A percentile compares a stretch with the other conserved stretches of the same genome.
Conservation (phyloP, 92 coral and sea anemone genomes). For the Anthopleura xanthogrammica region DNA sequence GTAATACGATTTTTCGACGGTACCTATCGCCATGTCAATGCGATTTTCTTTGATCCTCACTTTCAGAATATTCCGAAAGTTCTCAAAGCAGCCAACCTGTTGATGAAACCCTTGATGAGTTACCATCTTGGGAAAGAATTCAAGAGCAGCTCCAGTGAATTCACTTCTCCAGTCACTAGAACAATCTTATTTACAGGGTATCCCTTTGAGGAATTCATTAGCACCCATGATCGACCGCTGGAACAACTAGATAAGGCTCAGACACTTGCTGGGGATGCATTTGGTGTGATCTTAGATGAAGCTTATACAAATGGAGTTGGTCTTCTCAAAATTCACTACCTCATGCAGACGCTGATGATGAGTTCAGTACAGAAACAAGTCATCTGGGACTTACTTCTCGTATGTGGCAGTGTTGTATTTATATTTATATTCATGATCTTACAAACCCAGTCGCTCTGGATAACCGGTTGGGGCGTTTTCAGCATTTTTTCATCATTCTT, state of each 20-base stretch:
- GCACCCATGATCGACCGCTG: constrained; percentile 36
- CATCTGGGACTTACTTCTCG: constrained; percentile 56
- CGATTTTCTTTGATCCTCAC: constrained; percentile 46
- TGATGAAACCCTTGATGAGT: constrained; percentile 30
- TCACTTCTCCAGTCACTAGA: constrained; percentile 41
- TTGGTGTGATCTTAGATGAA: constrained; percentile 26
- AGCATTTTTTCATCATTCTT: constrained; percentile 67
- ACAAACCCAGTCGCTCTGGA: constrained; percentile 74
- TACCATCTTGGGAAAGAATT: constrained; percentile 68
- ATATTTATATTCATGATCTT: constrained; percentile 67
- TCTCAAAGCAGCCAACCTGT: constrained; percentile 37
- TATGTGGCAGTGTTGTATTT: constrained; percentile 49
- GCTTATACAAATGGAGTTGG: constrained; percentile 52
- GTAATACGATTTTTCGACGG: constrained; percentile 73
- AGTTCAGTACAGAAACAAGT: constrained; percentile 51
- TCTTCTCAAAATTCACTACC: constrained; percentile 46
- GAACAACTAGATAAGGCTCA: constrained; percentile 47
- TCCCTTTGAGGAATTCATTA: constrained; percentile 52
- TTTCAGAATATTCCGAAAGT: constrained; percentile 58
- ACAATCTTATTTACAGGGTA: constrained; percentile 49
- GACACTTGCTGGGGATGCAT: constrained; percentile 40
- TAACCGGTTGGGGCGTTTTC: constrained; percentile 69
- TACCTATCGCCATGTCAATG: constrained; percentile 34
- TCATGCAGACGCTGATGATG: constrained; percentile 39
- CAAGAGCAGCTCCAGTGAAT: constrained; percentile 23